Conservation (phyloP, 2,888 invertebrate genomes). For the Nineta flava region DNA sequence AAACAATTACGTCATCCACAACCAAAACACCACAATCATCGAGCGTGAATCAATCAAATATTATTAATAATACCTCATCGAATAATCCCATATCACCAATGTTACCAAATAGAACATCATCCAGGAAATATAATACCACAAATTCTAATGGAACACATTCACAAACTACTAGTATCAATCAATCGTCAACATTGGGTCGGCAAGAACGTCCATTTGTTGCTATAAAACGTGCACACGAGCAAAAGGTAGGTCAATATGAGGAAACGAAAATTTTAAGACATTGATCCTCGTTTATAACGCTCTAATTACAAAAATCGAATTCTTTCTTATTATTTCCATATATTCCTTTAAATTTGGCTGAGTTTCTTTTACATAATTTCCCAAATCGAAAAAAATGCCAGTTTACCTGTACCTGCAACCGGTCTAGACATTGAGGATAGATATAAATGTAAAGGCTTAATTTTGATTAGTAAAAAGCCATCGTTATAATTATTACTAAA, state of each 20-base stretch:
- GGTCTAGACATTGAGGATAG: no score
- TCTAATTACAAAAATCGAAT: no score
- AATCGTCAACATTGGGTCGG: constrained; percentile 11
- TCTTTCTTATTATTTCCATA: no score
- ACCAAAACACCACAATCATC: neutral
- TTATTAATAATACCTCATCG: constrained; percentile 12
- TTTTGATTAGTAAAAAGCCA: no score
- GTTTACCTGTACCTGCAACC: no score
- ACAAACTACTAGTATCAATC: constrained; percentile 22
- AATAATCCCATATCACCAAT: constrained; percentile 33
- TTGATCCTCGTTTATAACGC: no score
- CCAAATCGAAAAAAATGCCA: no score
- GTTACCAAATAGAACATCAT: constrained; percentile 30
- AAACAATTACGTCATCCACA: constrained; percentile 11
- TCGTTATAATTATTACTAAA: no score
- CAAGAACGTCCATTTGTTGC: constrained; percentile 47
- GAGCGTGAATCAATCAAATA: constrained; percentile 11
- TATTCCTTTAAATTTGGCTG: no score
- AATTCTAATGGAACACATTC: constrained; percentile 18
- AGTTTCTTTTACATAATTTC: no score
- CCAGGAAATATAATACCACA: constrained; percentile 22
- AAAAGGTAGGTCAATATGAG: constrained; percentile 11
- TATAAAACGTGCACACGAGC: constrained; percentile 39
- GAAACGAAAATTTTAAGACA: no score
- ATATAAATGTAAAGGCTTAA: no score